Base-by-base conservation (phyloP, 2,113 vertebrate genomes). In the Herpetotheres cachinnans region DNA sequence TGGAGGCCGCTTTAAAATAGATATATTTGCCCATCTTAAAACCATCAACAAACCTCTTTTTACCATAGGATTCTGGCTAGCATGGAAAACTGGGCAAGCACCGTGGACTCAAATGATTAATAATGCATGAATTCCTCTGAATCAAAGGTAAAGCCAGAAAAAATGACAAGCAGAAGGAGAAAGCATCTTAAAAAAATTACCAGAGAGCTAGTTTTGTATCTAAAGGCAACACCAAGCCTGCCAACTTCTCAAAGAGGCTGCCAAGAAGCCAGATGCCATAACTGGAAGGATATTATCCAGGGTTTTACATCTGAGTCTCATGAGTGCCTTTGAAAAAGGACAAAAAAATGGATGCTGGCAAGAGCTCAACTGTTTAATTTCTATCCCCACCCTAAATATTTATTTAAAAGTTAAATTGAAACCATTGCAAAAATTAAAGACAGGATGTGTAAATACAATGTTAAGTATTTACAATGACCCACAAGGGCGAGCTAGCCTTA, bases 331-430 rank as follows among this genome's bases (percentile, higher is more conserved):
- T 96, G 95, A 95, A 97, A 97, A 89, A 79, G 36, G 89, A 86
- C 81, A 95, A 40, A 79, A 94, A 86, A 96, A 87, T 52, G 70
- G 67, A 86, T 90, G 55, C 83, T 90, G 96, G 88, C 88, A 93
- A 47, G 66, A 92, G 82, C 81, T 94, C 85, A 95, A 85, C 61
- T 95, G 81, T 94, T 94, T 92, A 95, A 96, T 97, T 89, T 97
- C 85, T 95, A 93, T 95, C 94, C 89, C 84, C 94, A 95, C 94
- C 93, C 95, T 93, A 97, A 96, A 97, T 97, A 97, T 97, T 97
- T 97, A 97, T 94, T 97, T 96, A 92, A 97, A 97, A 94, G 86
- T 96, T 95, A 95, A 96, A 97, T 86, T 96, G 92, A 97, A 97
- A 96, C 93, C 95, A 96, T 73, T 85, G 85, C 94, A 96, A 93